Base-by-base conservation (phyloP, 2,113 vertebrate genomes). In the Fukomys damarensis region DNA sequence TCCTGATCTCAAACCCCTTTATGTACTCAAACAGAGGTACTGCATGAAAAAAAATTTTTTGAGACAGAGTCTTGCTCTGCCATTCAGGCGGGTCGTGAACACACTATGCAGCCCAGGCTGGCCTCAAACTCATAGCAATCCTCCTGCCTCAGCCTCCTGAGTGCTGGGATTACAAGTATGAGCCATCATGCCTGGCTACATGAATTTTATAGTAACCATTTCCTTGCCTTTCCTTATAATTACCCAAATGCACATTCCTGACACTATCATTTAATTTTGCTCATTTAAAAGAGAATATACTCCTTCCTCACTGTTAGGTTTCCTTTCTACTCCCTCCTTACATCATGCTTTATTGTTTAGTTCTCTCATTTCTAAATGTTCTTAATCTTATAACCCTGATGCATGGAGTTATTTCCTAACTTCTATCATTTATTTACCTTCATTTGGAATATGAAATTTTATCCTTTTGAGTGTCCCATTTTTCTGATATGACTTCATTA, bases 1-100 rank as follows among this genome's bases (percentile, higher is more conserved):
- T 90, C 24, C 85, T 56, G 84, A 81, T 94, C 30, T 94, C 77
- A 96, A 94, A 63, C 32, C 43, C n/a, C 22, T 86, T 87, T 26
- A 28, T 93, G 90, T 43, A 77, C 68, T 86, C 35, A 61, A 94
- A 95, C 68, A 4, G 28, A 70, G 84, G 56, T 49, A 88, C 20
- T 41, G 38, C 41, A 30, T 46, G n/a, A 12, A 72, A 24, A n/a
- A n/a, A n/a, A 58, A 58, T 58, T 58, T 24, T 46, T 77, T 43
- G 72, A 43, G 28, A 32, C 13, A 77, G 38, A 8, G n/a, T 41
- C 20, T 41, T 11, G 22, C 68, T 72, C 41, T 70, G 20, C 20
- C 49, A 26, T 77, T 77, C 74, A 77, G 74, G 74, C 14, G 49
- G 74, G 26, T 14, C 43, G 49, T 32, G 43, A 77, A 77, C 8